A percentile compares a stretch with the other conserved stretches of the same genome.
Evolutionary conservation across 2,113 vertebrate genomes (phyloP).

Genomic region (Cryptotis parvus): DNA sequence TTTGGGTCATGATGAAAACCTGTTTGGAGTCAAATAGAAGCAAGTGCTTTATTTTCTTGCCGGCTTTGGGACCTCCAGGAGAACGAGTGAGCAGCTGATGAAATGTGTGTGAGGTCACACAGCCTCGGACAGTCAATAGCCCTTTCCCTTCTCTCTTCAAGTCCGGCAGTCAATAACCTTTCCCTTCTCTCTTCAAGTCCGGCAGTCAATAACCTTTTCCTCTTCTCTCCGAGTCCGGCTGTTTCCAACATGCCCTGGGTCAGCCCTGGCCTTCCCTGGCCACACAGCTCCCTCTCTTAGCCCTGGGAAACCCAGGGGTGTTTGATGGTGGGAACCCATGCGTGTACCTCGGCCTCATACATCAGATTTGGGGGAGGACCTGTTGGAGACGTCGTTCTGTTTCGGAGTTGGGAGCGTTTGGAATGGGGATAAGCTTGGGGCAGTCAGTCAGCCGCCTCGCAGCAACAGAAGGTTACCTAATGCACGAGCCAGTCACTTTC

Average conservation of each 20-base stretch:
- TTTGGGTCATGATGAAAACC: conserved; percentile 14
- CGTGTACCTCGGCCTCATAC: not conserved
- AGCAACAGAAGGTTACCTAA: not conserved
- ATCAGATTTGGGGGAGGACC: not conserved
- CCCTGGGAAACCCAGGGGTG: not conserved
- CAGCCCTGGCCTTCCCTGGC: not conserved
- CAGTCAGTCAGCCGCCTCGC: not conserved
- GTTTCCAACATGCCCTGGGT: fast-evolving
- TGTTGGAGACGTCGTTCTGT: not conserved
- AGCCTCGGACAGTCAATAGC: no score
- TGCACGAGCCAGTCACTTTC: not conserved
- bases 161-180: no score
- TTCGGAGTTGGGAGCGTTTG: not conserved
- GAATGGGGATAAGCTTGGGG: not conserved
- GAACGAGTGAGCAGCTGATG: not conserved
- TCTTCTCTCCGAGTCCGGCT: not conserved
- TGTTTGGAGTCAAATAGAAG: conserved; percentile 17
- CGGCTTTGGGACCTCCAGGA: not conserved
- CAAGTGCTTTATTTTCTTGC: not conserved
- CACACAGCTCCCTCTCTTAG: no score
- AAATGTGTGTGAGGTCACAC: not conserved
- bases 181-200: not conserved
- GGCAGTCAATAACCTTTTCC: no score
- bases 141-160: not conserved
- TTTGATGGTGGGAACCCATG: not conserved